Evolutionary conservation across 2,888 invertebrate genomes (phyloP).

Genomic region (Salticus scenicus): DNA sequence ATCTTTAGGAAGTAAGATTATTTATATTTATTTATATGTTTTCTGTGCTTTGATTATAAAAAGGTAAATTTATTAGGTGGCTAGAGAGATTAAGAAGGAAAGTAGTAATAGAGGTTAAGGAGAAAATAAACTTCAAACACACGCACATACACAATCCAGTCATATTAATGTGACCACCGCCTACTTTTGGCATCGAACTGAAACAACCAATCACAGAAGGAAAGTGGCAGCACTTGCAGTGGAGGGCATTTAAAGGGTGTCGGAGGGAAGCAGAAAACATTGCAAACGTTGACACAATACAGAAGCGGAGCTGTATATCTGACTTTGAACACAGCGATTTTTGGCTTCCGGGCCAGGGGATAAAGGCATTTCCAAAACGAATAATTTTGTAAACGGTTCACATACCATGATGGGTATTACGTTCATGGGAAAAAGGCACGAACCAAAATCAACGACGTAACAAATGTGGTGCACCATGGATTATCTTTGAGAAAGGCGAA

Average conservation of each 20-base stretch:
- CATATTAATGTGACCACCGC: neutral
- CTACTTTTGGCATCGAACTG: neutral
- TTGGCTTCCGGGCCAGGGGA: conserved; percentile 6
- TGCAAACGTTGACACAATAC: neutral
- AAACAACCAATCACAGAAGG: neutral
- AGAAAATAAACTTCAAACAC: too few species aligned
- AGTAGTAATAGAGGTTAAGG: too few species aligned
- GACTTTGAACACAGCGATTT: conserved; percentile 4
- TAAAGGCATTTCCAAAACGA: conserved; percentile 1
- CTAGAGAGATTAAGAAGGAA: too few species aligned
- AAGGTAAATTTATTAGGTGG: too few species aligned
- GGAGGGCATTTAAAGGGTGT: neutral
- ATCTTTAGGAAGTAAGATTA: too few species aligned
- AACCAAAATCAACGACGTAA: conserved; percentile 13
- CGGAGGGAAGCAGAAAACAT: neutral
- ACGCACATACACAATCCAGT: conserved; percentile 1
- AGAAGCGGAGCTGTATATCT: conserved; percentile 20
- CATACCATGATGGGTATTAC: neutral
- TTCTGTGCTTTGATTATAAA: too few species aligned
- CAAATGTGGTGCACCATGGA: neutral
- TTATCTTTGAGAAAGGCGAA: conserved; percentile 7
- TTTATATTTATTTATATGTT: too few species aligned
- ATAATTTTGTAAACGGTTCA: neutral
- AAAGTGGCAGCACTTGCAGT: neutral
- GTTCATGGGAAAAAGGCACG: neutral